Evolutionary conservation across 2,113 vertebrate genomes (phyloP).

Genomic region (Tupaia tana): DNA sequence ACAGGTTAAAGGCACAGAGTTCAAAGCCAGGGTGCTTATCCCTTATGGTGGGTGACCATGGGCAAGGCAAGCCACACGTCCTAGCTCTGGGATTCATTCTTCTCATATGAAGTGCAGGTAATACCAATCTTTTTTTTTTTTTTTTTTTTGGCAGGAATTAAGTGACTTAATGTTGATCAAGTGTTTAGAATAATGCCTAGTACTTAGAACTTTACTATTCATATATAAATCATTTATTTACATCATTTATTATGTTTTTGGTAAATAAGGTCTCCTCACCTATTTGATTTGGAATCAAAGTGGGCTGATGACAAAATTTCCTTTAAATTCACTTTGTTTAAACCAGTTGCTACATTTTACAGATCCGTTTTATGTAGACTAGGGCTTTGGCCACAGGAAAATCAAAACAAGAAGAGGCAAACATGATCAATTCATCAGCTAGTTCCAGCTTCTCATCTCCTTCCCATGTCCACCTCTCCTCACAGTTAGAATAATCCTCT

Average conservation of each 20-base stretch:
- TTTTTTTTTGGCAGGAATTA: background rate
- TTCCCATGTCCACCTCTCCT: background rate
- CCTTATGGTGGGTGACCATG: background rate
- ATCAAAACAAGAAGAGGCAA: background rate
- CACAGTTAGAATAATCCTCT: background rate
- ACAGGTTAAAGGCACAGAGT: background rate
- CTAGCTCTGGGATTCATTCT: background rate
- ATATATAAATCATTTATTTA: background rate
- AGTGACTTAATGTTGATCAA: background rate
- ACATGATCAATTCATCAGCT: background rate
- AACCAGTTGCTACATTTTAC: background rate
- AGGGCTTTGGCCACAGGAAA: background rate
- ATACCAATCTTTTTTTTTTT: background rate
- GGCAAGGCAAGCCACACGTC: background rate
- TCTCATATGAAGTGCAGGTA: background rate
- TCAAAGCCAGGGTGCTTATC: background rate
- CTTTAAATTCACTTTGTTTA: background rate
- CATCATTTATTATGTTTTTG: background rate
- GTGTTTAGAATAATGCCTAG: background rate
- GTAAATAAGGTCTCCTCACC: background rate
- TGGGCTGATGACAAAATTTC: background rate
- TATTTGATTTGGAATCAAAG: slow-evolving; percentile 26
- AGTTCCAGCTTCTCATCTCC: background rate
- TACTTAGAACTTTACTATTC: background rate
- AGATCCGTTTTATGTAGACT: background rate